phyloP scores from a whole-genome alignment of 2,888 invertebrate genomes.

The Iphiclides podalirius region DNA sequence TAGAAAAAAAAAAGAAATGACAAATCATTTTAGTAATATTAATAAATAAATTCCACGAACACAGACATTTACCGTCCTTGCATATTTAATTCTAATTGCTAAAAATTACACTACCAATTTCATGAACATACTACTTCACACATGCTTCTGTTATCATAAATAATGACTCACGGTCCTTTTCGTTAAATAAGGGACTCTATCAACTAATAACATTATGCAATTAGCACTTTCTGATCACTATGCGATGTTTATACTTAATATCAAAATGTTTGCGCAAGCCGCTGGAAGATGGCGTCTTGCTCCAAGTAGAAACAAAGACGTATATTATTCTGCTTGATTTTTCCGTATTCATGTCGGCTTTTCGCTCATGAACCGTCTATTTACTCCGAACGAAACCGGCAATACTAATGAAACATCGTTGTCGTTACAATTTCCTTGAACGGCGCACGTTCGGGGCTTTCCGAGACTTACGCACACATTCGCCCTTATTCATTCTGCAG shows the following conservation, averaged over 20 bases:
- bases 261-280: background rate
- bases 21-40: no score
- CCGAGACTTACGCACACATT: slow-evolving; percentile 12
- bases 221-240: background rate
- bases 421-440: background rate
- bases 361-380: no score
- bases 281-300: background rate
- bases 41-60: no score
- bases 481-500: background rate
- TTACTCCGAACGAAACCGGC: background rate
- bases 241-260: slow-evolving; percentile 2
- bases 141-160: no score
- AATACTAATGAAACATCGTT: background rate
- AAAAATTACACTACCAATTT: background rate
- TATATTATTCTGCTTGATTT: no score
- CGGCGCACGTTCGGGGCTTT: background rate
- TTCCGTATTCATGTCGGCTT: no score
- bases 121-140: background rate
- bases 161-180: slow-evolving; percentile 10
- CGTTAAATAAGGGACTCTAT: slow-evolving; percentile 10
- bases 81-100: background rate
- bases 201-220: background rate
- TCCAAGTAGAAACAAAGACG: background rate
- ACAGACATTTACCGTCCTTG: background rate
- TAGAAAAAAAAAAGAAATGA: no score